Evolutionary conservation across 2,797 vertebrate genomes (phyloP), one percentile per base, ranked within the genome.

Genomic region (Molossus molossus): DNA sequence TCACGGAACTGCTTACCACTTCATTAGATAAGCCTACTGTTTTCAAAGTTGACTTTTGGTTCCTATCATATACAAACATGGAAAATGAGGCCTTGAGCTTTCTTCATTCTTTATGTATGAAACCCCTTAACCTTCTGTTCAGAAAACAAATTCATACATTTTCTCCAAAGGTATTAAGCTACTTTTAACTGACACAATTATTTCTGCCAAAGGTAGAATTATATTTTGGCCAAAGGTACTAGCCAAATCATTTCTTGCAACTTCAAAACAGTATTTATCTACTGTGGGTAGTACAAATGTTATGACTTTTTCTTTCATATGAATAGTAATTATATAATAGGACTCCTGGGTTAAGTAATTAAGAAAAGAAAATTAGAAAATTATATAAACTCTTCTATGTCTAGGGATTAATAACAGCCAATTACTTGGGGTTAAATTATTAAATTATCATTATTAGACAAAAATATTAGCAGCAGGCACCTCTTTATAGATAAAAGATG

Each of bases 311-410:
- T 84, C 21, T 75, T 88, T 72, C 45, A 76, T 23, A 80, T 65
- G 0, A 80, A 80, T 15, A 91, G 21, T 70, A 95, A 94, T 76
- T 70, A 94, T 14, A 45, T 57, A 82, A 82, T 77, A 40, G 33
- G 37, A 33, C 17, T 87, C 70, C 45, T 94, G 64, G 70, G 25
- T 48, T 48, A 79, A 23, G 17, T 80, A 83, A 91, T 76, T 83
- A 48, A 77, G 48, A 69, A 86, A 87, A 65, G n/a, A 84, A 92
- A 81, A 87, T 87, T 69, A 50, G 12, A 65, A 88, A 76, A 80
- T 83, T 65, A 69, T n/a, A 33, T 5, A 57, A 95, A 12, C 8
- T 85, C 12, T 85, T 72, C 29, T 91, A 45, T 70, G 9, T 64
- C 64, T 91, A 85, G 58, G 87, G 12, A 55, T 65, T 89, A 91